Base-by-base conservation (phyloP, 2,113 vertebrate species). In the Semnornis frantzii region DNA sequence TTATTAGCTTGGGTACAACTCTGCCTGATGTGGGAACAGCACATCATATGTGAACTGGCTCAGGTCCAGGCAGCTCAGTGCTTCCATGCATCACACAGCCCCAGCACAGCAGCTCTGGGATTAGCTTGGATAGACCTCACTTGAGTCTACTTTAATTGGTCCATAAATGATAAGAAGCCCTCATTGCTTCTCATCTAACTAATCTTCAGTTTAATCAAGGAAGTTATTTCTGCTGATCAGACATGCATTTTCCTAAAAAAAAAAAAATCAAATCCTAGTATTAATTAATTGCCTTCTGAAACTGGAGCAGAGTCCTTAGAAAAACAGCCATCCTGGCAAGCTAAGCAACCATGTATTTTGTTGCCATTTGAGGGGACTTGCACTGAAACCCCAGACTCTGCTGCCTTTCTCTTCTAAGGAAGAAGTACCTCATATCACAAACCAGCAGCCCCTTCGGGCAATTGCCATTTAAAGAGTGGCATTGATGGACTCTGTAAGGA, bases 401-500 rank as follows among this genome's bases (percentile, higher is more conserved):
- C 73, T 87, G 82, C 82, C 79, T 94, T 91, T 88, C 81, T 52
- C 82, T 75, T 44, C 64, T 90, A 83, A 91, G 93, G 96, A 94
- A 94, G 95, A 96, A 90, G 95, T 95, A 94, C 93, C 95, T 97
- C 95, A 46, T 96, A 95, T 94, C 94, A 93, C 93, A 93, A 90
- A 95, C 82, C 85, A 95, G 90, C 91, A 95, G 80, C 91, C 85
- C 91, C 95, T 97, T 95, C 95, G 90, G 95, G 95, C 95, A 97
- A 95, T 95, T 95, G 94, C 91, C 92, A 93, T 97, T 97, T 97
- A 94, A 96, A 95, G 90, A 93, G 94, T 90, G 90, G 93, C 91
- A 96, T 94, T 94, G 95, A 95, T 79, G 93, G 94, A 65, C 95
- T 95, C 94, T 95, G 89, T 96, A 96, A 94, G 96, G 95, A 96